These are phyloP conservation scores for Oscheius sp. DNA, from an alignment of 1,140 invertebrate genomes.

Conservation along the genomic window DNA sequence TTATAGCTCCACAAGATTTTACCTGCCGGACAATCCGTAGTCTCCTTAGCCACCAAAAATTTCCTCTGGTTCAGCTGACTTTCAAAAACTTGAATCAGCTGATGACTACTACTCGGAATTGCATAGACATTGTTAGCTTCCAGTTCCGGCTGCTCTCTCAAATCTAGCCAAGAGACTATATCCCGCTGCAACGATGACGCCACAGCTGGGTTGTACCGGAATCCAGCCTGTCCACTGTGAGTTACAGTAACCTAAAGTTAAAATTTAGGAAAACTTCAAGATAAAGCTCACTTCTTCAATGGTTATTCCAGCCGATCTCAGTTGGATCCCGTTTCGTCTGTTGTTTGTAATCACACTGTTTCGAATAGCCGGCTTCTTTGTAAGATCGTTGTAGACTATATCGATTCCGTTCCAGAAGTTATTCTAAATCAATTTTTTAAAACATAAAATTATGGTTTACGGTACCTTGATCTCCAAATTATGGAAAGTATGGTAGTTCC, in stretches of 20 bases:
- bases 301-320: slow-evolving; percentile 80
- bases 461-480: slow-evolving; percentile 71
- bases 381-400: slow-evolving; percentile 81
- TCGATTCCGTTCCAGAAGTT: slow-evolving; percentile 72
- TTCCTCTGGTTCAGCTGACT: slow-evolving; percentile 56
- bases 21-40: slow-evolving; percentile 49
- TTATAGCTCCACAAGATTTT: background rate
- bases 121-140: slow-evolving; percentile 64
- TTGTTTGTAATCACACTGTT: slow-evolving; percentile 67
- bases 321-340: slow-evolving; percentile 79
- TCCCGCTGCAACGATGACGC: slow-evolving; percentile 80
- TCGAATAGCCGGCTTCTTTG: slow-evolving; percentile 60
- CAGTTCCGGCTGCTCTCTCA: slow-evolving; percentile 70
- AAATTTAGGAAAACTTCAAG: background rate
- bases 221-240: slow-evolving; percentile 81
- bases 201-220: slow-evolving; percentile 85
- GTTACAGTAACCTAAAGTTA: slow-evolving; percentile 67
- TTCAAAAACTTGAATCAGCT: slow-evolving; percentile 48
- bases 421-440: slow-evolving; percentile 22
- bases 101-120: slow-evolving; percentile 42
- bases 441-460: background rate
- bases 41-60: slow-evolving; percentile 53
- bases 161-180: slow-evolving; percentile 76
- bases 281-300: slow-evolving; percentile 67
- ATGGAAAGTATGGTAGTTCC: slow-evolving; percentile 80